These are phyloP conservation scores for Cinclus mexicanus DNA, from an alignment of 2,113 vertebrate species.

Conservation along the genomic window DNA sequence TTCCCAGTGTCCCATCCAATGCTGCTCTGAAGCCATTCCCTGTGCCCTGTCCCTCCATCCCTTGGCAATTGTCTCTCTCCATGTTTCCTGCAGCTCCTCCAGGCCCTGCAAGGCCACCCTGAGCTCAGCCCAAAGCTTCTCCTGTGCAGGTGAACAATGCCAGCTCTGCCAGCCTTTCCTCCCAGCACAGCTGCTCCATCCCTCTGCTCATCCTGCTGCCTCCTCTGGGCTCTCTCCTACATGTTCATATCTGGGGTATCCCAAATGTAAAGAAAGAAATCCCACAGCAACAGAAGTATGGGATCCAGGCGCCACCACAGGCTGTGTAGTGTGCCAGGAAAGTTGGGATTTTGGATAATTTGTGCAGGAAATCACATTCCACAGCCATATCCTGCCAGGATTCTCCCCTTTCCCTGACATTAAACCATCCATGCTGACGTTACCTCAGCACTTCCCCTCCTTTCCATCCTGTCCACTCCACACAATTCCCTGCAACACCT, in stretches of 20 bases:
- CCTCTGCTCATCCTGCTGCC: neutral
- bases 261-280: neutral
- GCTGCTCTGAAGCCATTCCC: neutral
- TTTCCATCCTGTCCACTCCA: neutral
- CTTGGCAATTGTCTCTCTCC: no score
- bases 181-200: neutral
- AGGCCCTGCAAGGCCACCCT: no score
- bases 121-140: no score
- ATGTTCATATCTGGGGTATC: neutral
- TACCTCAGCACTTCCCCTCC: neutral
- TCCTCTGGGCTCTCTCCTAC: neutral
- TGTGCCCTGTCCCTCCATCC: neutral
- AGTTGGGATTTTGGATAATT: neutral
- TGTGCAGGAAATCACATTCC: neutral
- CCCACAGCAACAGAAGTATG: neutral
- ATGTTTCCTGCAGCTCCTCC: no score
- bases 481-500: neutral
- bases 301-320: neutral
- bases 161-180: neutral
- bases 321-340: neutral
- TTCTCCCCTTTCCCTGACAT: neutral
- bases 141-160: neutral
- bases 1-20: fast-evolving
- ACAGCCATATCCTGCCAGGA: neutral
- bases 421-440: neutral